Percentiles rank a stretch among this genome's conserved stretches.
phyloP scores from a whole-genome alignment of 2,888 invertebrate genomes.

The Melieria crassipennis region DNA sequence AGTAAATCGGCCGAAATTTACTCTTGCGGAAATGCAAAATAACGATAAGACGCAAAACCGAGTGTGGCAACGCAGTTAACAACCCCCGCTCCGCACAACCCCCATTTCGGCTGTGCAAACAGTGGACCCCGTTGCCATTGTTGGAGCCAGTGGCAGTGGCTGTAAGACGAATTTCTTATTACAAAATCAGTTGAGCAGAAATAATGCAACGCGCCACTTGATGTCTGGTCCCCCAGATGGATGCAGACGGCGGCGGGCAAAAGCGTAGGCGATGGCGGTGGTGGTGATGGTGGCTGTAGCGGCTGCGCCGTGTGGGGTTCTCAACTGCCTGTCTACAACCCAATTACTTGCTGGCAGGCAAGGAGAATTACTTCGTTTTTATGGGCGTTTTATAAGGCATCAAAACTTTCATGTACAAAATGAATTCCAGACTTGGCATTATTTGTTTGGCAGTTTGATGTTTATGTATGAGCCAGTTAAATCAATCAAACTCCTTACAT shows the following conservation, averaged over 20 bases:
- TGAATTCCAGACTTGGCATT: too few species aligned
- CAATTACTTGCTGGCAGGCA: too few species aligned
- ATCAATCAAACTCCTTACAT: too few species aligned
- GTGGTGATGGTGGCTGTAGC: neutral
- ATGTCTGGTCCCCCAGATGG: neutral
- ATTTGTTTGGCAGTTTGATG: too few species aligned
- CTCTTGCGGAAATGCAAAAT: slow-evolving; percentile 35
- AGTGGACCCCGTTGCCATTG: neutral
- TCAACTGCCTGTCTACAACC: too few species aligned
- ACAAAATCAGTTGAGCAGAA: slow-evolving; percentile 29
- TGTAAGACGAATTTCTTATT: slow-evolving; percentile 29
- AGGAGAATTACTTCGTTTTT: too few species aligned
- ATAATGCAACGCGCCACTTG: slow-evolving; percentile 30
- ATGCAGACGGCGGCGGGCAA: too few species aligned
- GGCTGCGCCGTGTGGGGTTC: neutral
- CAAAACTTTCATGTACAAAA: too few species aligned
- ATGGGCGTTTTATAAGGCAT: too few species aligned
- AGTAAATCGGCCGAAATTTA: slow-evolving; percentile 15
- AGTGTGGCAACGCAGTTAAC: neutral
- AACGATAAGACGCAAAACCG: slow-evolving; percentile 19
- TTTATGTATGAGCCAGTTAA: too few species aligned
- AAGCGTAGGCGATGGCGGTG: slow-evolving; percentile 5
- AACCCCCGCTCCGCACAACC: neutral
- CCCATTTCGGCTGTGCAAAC: neutral
- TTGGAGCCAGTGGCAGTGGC: slow-evolving; percentile 2